Evolutionary conservation across 37 sponge, comb jelly and placozoan genomes (phyloP).

Genomic region (Mnemiopsis leidyi): DNA sequence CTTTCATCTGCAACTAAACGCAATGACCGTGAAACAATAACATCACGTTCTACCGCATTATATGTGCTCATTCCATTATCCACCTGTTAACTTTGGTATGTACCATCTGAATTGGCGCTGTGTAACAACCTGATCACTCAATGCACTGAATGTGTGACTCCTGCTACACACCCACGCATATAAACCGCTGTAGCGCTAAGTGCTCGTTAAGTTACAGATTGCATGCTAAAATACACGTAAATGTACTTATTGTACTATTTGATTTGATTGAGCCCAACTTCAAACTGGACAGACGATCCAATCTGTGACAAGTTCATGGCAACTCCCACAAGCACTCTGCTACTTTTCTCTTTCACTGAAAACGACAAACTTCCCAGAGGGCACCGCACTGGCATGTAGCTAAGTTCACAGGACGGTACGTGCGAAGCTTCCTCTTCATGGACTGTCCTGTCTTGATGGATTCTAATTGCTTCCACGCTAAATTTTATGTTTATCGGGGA

Average conservation of each 20-base stretch:
- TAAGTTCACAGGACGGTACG: too few relatives aligned
- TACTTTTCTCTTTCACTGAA: not conserved
- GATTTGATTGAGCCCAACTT: not conserved
- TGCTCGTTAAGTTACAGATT: not conserved
- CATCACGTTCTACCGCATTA: too few relatives aligned
- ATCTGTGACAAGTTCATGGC: not conserved
- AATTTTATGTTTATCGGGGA: too few relatives aligned
- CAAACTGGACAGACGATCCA: not conserved
- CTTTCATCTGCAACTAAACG: too few relatives aligned
- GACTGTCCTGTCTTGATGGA: not conserved
- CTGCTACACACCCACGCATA: not conserved
- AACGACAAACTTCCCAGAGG: not conserved
- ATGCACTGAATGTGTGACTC: too few relatives aligned
- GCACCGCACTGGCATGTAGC: too few relatives aligned
- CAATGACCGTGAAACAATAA: too few relatives aligned
- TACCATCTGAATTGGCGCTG: too few relatives aligned
- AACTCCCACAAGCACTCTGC: not conserved
- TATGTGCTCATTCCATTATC: too few relatives aligned
- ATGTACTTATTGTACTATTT: not conserved
- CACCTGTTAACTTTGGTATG: too few relatives aligned
- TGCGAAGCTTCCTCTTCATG: not conserved
- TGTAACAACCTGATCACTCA: too few relatives aligned
- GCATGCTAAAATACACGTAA: not conserved
- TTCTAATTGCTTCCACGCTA: not conserved
- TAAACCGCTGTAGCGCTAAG: not conserved